Percentiles rank a stretch among this genome's conserved stretches.
phyloP scores from a whole-genome alignment of 2,797 vertebrate genomes.

The Sebastes taczanowskii region DNA sequence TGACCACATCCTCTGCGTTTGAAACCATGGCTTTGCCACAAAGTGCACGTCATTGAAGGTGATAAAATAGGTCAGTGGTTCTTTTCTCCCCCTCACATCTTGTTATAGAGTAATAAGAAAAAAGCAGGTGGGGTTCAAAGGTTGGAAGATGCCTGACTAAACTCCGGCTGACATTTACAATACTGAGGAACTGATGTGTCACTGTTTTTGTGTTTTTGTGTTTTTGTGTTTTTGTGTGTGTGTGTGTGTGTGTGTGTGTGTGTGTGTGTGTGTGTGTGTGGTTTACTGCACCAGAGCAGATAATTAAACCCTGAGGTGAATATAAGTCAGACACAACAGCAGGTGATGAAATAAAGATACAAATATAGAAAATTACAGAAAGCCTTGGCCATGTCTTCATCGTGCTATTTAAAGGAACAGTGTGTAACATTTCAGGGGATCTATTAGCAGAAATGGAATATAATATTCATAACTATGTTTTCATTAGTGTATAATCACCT shows the following conservation, averaged over 20 bases:
- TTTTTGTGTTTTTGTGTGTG: not conserved
- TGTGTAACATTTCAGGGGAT: too few species aligned
- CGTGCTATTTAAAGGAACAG: not conserved
- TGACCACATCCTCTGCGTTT: not conserved
- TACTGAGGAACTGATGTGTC: not conserved
- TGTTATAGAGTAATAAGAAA: not conserved
- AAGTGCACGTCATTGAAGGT: not conserved
- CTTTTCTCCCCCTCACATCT: not conserved
- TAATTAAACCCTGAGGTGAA: not conserved
- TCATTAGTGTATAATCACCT: too few species aligned
- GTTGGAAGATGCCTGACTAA: not conserved
- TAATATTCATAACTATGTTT: too few species aligned
- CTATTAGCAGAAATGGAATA: too few species aligned
- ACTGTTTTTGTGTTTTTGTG: not conserved
- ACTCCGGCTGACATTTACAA: not conserved
- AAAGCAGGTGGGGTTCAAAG: conserved; percentile 2
- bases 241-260: not conserved
- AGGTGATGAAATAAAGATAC: not conserved
- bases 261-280: not conserved
- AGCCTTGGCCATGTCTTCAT: not conserved
- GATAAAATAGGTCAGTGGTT: not conserved
- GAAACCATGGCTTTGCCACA: not conserved
- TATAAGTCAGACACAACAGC: not conserved
- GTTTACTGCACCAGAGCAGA: not conserved
- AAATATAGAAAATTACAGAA: not conserved